Conservation (phyloP, 2,113 vertebrate genomes). For the Podarcis muralis region DNA sequence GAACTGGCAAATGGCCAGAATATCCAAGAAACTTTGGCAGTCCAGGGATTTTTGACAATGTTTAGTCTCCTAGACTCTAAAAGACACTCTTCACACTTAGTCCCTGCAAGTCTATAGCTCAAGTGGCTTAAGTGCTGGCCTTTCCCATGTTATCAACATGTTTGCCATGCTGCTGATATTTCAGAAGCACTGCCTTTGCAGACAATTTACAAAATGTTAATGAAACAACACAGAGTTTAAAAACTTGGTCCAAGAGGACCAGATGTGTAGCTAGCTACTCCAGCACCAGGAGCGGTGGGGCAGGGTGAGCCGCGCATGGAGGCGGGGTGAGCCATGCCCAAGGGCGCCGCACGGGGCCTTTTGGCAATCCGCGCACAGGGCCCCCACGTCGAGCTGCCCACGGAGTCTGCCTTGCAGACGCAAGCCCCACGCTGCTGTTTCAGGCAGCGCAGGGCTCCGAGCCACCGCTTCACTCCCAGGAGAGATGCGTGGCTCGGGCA, state of each 20-base stretch:
- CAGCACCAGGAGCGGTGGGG: no score
- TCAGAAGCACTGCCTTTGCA: neutral
- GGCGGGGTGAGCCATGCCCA: no score
- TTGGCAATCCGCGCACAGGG: no score
- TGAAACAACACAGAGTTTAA: neutral
- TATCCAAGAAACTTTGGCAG: neutral
- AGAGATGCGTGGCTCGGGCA: no score
- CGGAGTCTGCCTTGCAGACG: fast-evolving
- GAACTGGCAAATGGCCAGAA: neutral
- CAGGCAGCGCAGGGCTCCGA: no score
- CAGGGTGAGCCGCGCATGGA: fast-evolving
- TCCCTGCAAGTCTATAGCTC: neutral
- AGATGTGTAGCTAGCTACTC: neutral
- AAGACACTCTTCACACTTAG: neutral
- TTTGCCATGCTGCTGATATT: neutral
- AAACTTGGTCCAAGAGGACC: neutral
- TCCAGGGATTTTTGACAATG: neutral
- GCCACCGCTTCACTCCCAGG: no score
- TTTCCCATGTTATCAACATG: neutral
- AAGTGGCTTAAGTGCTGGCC: neutral
- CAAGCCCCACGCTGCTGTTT: no score
- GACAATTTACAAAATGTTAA: neutral
- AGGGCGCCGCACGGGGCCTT: no score
- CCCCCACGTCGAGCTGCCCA: no score
- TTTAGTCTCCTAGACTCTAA: neutral